Conservation (phyloP, 2,888 invertebrate genomes). For the Apamea monoglypha region DNA sequence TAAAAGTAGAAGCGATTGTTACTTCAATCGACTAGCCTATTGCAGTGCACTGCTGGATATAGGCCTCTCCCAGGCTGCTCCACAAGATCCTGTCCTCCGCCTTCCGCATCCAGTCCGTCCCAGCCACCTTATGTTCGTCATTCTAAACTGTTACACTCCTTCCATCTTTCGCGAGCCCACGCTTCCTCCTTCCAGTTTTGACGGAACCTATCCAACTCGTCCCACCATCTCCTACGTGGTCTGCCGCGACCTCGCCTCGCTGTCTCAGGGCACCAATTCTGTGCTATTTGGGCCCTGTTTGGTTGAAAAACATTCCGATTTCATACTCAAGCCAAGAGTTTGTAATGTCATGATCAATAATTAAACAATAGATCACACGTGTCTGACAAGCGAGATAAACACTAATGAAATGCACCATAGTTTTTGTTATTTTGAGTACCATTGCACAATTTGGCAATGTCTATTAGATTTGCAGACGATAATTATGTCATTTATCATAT, state of each 20-base stretch:
- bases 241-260: too few species aligned
- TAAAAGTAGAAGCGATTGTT: not conserved
- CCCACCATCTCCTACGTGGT: too few species aligned
- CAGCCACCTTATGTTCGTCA: not conserved
- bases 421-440: conserved; percentile 27
- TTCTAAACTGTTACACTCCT: not conserved
- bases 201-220: too few species aligned
- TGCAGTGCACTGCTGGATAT: not conserved
- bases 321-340: conserved; percentile 37
- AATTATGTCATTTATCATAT: conserved; percentile 55
- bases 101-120: not conserved
- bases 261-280: too few species aligned
- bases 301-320: not conserved
- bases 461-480: conserved; percentile 55
- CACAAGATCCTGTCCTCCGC: not conserved
- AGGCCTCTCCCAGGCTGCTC: not conserved
- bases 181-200: too few species aligned
- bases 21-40: not conserved
- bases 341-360: conserved; percentile 32
- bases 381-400: conserved; percentile 12
- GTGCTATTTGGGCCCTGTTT: too few species aligned
- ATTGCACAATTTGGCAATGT: conserved; percentile 62
- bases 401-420: conserved; percentile 5
- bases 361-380: conserved; percentile 5
- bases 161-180: too few species aligned